Conservation (phyloP, 2,113 vertebrate species). For the Pygoscelis antarcticus region DNA sequence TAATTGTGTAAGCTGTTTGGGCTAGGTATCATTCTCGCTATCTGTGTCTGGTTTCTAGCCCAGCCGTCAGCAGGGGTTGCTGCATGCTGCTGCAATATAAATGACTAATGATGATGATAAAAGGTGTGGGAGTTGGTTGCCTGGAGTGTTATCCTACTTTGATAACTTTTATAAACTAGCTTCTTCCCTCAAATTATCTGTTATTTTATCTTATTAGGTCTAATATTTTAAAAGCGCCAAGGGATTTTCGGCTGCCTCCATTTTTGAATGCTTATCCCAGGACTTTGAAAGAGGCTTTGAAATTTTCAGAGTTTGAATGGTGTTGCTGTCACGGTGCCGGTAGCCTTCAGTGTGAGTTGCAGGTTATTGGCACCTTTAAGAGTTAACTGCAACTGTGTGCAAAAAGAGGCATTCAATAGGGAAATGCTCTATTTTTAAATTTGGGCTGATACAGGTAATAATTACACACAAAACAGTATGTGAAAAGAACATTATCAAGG, state of each 20-base stretch:
- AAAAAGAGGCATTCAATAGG: neutral
- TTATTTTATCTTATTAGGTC: conserved; percentile 16
- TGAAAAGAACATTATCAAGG: conserved; percentile 60
- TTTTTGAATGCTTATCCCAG: neutral
- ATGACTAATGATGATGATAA: conserved; percentile 67
- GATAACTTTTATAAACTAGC: conserved; percentile 33
- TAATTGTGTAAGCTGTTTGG: conserved; percentile 25
- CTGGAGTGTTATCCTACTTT: conserved; percentile 59
- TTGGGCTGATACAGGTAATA: conserved; percentile 52
- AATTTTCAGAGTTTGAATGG: neutral
- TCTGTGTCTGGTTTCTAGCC: conserved; percentile 55
- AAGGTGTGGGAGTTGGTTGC: conserved; percentile 63
- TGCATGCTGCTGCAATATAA: conserved; percentile 62
- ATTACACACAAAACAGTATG: conserved; percentile 45
- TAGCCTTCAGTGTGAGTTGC: neutral
- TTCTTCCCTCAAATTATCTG: conserved; percentile 21
- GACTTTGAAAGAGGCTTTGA: neutral
- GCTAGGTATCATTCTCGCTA: neutral
- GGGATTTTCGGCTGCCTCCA: neutral
- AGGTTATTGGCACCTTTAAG: conserved; percentile 10
- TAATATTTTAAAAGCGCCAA: neutral
- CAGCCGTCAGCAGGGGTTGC: conserved; percentile 64
- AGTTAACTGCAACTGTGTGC: neutral
- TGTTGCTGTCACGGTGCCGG: neutral
- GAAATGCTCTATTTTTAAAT: conserved; percentile 43